Base-by-base conservation (phyloP, 2,888 invertebrate species). In the Leptinotarsa juncta region DNA sequence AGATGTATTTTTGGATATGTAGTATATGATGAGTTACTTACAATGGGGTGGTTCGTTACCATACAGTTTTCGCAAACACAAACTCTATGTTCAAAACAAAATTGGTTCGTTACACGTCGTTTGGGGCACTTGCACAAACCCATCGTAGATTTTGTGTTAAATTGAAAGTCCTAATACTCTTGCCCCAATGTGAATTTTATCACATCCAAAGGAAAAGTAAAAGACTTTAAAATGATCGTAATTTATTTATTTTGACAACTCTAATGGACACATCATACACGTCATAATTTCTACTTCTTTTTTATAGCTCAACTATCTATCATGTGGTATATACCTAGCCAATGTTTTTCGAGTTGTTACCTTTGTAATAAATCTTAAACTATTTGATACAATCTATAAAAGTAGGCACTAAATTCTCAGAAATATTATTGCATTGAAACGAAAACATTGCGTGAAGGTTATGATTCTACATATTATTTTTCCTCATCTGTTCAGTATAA, bases 31-130 rank as follows among this genome's bases (percentile, higher is more conserved):
- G 2, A 53, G n/a, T 53, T 69, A 85, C 86, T 86, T 92, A 98
- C 98, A 93, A 96, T 97, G 53, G 96, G 94, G 89, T 99, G 99
- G 89, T 95, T 96, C 82, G 96, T 94, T 78, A 98, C 97, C 93
- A 99, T 95, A 90, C 99, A 99, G 90, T 96, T 93, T 90, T 99
- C 98, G 89, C 99, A 99, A 85, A 99, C 99, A 92, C 99, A 99
- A 49, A 99, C 98, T 84, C 98, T 91, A 88, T 99, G 99, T 88
- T 99, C 98, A 89, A 98, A 99, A 90, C 99, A 99, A 91, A 99
- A 99, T 87, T 98, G 95, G 90, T 97, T 99, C 74, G 99, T 99
- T 78, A 99, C 97, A 89, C 95, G 94, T 83, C 96, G 92, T 89
- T 98, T 98, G 23, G 98, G 97, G 90, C 99, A 99, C 89, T 99